A percentile compares a stretch with the other conserved stretches of the same genome.
Evolutionary conservation across 2,888 invertebrate genomes (phyloP).

Genomic region (Leptopterna dolabrata): DNA sequence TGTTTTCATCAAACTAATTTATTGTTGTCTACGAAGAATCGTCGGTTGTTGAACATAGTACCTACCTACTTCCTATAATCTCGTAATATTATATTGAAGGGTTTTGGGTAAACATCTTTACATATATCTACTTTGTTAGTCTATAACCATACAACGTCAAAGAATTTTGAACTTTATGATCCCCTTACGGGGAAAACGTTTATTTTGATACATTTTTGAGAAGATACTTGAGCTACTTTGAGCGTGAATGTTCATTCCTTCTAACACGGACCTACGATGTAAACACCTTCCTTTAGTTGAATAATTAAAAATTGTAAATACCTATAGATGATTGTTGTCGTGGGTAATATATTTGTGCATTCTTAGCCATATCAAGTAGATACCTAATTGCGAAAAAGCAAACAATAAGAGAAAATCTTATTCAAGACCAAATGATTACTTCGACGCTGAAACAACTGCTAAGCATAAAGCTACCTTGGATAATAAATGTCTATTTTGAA

Average conservation of each 20-base stretch:
- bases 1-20: no score
- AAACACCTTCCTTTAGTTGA: background rate
- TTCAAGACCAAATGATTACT: background rate
- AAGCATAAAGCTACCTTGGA: constrained; percentile 2
- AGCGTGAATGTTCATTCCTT: background rate
- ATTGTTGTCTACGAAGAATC: no score
- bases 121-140: no score
- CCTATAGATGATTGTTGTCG: background rate
- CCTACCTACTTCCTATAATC: no score
- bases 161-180: no score
- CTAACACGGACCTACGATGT: background rate
- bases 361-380: background rate
- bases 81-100: no score
- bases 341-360: background rate
- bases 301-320: background rate
- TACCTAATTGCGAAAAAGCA: background rate
- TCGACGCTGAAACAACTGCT: background rate
- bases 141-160: no score
- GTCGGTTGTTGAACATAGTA: no score
- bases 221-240: background rate
- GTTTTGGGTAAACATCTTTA: no score
- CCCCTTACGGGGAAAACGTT: background rate
- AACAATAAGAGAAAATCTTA: background rate
- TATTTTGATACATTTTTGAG: background rate
- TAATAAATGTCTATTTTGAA: constrained; percentile 11